Conservation (phyloP, 2,113 vertebrate species). For the Perca schrenkii region DNA sequence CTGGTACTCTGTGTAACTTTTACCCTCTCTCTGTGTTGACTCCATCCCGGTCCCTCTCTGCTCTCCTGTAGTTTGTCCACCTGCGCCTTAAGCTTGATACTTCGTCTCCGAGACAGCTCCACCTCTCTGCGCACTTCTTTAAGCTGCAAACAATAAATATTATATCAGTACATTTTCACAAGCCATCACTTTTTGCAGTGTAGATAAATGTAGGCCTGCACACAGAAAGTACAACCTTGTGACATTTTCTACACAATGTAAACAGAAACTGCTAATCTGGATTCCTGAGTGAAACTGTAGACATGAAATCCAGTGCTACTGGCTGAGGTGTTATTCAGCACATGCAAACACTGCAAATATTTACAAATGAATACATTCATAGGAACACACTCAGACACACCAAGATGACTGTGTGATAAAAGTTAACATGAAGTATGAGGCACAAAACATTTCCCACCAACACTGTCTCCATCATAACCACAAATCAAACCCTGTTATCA, state of each 20-base stretch:
- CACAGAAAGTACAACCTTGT: background rate
- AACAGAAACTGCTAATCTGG: conserved; percentile 65
- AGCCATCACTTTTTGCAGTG: background rate
- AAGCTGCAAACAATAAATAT: conserved; percentile 66
- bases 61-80: conserved; percentile 84
- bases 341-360: conserved; percentile 2
- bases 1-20: background rate
- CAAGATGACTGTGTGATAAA: background rate
- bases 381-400: background rate
- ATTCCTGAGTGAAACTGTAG: conserved; percentile 48
- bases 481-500: conserved; percentile 18
- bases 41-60: conserved; percentile 75
- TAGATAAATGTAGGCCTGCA: background rate
- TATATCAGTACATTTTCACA: background rate
- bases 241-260: conserved; percentile 26
- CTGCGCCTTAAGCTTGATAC: conserved; percentile 83
- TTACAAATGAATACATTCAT: background rate
- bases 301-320: conserved; percentile 36
- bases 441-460: background rate
- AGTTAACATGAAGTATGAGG: background rate
- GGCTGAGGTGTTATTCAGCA: conserved; percentile 15
- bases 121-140: conserved; percentile 84
- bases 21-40: conserved; percentile 79
- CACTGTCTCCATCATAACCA: background rate
- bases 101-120: conserved; percentile 79